Percentiles rank a stretch among this genome's conserved stretches.
Evolutionary conservation across 2,113 vertebrate species (phyloP).

Genomic region (Gambusia holbrooki): DNA sequence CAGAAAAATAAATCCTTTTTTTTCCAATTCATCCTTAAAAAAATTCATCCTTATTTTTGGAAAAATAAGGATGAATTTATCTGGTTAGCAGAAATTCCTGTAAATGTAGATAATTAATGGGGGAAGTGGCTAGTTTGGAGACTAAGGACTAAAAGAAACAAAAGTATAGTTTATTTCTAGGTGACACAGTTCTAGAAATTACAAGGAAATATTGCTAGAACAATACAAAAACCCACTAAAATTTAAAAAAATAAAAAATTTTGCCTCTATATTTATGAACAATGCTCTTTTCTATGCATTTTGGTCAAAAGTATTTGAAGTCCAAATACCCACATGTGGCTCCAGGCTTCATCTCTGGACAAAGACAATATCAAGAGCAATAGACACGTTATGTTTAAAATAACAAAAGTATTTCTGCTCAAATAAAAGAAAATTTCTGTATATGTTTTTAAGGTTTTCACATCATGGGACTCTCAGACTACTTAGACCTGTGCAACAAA

Average conservation of each 20-base stretch:
- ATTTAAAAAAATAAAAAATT: too few relatives aligned
- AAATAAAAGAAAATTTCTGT: background rate
- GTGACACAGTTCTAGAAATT: background rate
- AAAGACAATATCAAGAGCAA: background rate
- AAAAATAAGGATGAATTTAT: background rate
- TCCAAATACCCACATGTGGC: background rate
- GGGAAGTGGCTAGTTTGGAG: background rate
- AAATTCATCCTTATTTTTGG: too few relatives aligned
- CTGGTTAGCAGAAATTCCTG: background rate
- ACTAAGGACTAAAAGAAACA: background rate
- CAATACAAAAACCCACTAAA: background rate
- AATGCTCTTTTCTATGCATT: background rate
- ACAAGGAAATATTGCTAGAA: background rate
- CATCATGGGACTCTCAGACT: too few relatives aligned
- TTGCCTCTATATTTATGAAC: background rate
- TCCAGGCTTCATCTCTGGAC: background rate
- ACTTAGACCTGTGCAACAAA: slow-evolving; percentile 9
- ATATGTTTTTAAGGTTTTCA: background rate
- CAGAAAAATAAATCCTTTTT: background rate
- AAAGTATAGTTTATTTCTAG: background rate
- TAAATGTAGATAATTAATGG: background rate
- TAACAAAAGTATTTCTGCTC: background rate
- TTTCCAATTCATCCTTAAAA: too few relatives aligned
- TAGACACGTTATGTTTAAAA: background rate
- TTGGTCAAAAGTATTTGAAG: background rate